These are phyloP conservation scores for Oenanthe melanoleuca DNA, from an alignment of 2,113 vertebrate genomes.

Conservation along the genomic window DNA sequence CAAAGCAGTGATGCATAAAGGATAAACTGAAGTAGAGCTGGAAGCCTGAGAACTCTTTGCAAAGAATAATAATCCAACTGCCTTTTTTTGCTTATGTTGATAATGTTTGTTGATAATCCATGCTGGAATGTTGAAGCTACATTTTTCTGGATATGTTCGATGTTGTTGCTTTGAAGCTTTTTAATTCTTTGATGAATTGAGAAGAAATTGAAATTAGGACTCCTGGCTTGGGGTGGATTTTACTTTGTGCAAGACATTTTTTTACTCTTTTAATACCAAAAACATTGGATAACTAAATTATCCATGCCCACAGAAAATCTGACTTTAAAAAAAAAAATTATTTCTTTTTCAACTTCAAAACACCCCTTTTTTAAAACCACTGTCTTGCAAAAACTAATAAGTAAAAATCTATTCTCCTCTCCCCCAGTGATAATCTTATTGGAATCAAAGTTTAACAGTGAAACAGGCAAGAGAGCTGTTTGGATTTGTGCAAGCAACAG, in stretches of 20 bases:
- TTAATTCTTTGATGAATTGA: not conserved
- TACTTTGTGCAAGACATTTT: not conserved
- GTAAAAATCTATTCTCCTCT: not conserved
- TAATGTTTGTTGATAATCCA: not conserved
- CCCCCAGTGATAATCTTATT: not conserved
- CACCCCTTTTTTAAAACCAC: not conserved
- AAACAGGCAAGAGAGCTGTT: not conserved
- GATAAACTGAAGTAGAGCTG: not conserved
- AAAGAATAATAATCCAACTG: not conserved
- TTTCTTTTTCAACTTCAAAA: not conserved
- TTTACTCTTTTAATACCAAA: not conserved
- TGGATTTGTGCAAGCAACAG: not conserved
- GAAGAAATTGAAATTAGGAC: not conserved
- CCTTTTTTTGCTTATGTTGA: not conserved
- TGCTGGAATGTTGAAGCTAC: not conserved
- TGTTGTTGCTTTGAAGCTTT: not conserved
- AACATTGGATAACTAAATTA: rapidly evolving
- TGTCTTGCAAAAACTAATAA: not conserved
- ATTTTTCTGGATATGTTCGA: not conserved
- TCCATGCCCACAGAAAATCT: not conserved
- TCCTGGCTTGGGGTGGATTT: not conserved
- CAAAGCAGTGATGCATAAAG: not conserved
- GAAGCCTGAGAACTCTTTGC: not conserved
- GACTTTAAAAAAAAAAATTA: no score
- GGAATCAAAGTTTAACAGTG: not conserved